Evolutionary conservation across 2,888 invertebrate genomes (phyloP), one percentile per base, ranked within the genome.

Genomic region (Drosophila tanythrix): DNA sequence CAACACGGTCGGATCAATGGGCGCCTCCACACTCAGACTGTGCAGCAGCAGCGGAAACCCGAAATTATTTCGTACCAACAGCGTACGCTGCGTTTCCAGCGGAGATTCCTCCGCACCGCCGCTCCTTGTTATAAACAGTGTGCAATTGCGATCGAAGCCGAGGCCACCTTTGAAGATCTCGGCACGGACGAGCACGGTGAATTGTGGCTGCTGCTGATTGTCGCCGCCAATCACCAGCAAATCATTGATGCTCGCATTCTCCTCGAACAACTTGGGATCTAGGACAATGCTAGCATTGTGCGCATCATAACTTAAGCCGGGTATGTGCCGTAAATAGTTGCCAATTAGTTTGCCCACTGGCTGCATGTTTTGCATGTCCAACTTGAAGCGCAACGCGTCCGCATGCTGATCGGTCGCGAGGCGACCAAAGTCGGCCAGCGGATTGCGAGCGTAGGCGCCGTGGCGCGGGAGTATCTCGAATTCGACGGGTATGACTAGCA

Each of bases 401-500:
- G 70, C 66, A 21, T 74, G 46, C 31, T 79, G 74, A 31, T 85
- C 68, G 1, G 79, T 95, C 58, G 97, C 95, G 58, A 97, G 94
- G 71, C 97, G 95, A 38, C 98, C 98, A 93, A 98, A 97, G 93
- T 98, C 97, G 38, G 98, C 94, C 69, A 96, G 93, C 64, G 95
- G 95, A 90, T 96, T 95, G n/a, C 96, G 95, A 82, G 96, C 95
- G 93, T 96, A 97, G 69, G 97, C 94, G 58, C 97, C 96, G 76
- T 96, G 94, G 65, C 94, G 93, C 68, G 94, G 94, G 31, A 95
- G 93, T 65, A 97, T 97, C 94, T 97, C 97, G 63, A 98, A 96
- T 94, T 97, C 97, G 55, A 98, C 95, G 36, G 97, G 97, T 77
- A 98, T 95, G 76, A 98, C 95, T 78, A 98, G 94, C 79, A 93